A percentile compares a stretch with the other conserved stretches of the same genome.
These are phyloP conservation scores for Erannis defoliaria DNA, from an alignment of 2,888 invertebrate genomes.

Conservation along the genomic window DNA sequence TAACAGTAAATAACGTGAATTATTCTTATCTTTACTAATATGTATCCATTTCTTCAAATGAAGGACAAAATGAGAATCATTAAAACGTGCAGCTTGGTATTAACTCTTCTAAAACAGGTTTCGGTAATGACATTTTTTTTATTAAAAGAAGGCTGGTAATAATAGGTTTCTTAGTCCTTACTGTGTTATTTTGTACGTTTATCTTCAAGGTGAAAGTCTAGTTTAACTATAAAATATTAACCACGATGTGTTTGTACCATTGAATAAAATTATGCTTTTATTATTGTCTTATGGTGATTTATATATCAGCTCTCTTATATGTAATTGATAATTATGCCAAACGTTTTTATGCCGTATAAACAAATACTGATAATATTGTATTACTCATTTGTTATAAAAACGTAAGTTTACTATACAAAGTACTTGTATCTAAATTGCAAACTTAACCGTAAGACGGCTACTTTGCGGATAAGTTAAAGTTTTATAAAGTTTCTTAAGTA, in stretches of 20 bases:
- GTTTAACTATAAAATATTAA: background rate
- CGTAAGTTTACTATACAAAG: constrained; percentile 16
- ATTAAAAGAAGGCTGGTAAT: background rate
- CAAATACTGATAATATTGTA: background rate
- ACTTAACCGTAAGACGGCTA: constrained; percentile 24
- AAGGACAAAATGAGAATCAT: constrained; percentile 11
- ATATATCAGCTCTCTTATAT: too few species aligned
- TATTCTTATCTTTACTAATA: background rate
- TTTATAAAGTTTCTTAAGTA: constrained; percentile 19
- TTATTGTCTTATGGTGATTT: too few species aligned
- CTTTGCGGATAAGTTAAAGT: constrained; percentile 21
- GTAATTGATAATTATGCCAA: too few species aligned
- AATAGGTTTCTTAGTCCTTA: constrained; percentile 7
- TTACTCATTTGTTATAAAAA: too few species aligned
- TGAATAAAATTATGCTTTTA: too few species aligned
- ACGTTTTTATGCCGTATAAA: constrained; percentile 7
- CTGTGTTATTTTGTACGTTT: constrained; percentile 1
- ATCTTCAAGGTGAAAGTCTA: too few species aligned
- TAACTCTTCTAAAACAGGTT: constrained; percentile 6
- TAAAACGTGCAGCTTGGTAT: background rate
- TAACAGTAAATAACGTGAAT: background rate
- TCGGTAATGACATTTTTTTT: too few species aligned
- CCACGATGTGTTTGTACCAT: background rate
- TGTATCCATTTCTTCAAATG: constrained; percentile 1
- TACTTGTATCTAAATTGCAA: constrained; percentile 19